These are phyloP conservation scores for Polietes domitor DNA, from an alignment of 2,888 invertebrate genomes.

Conservation along the genomic window DNA sequence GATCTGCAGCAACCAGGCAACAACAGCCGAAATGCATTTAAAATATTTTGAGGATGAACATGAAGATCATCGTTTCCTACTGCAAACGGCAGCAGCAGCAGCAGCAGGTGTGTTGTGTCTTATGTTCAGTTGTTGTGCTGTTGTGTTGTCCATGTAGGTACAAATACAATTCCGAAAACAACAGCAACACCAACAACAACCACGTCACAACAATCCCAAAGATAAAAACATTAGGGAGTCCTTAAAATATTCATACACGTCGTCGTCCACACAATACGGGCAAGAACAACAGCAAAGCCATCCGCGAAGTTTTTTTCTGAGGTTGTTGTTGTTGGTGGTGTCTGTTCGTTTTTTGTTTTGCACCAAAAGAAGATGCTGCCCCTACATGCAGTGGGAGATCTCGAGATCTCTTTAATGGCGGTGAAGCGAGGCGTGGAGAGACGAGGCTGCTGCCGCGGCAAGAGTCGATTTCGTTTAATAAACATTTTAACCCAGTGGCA, in stretches of 20 bases:
- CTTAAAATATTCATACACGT: constrained; percentile 33
- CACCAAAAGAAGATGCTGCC: not conserved
- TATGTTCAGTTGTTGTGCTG: not conserved
- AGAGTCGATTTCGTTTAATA: constrained; percentile 47
- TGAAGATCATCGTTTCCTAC: constrained; percentile 12
- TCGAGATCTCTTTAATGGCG: not conserved
- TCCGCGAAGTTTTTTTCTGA: not conserved
- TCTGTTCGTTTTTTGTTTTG: no score
- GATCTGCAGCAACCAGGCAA: not conserved
- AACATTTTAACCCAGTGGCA: constrained; percentile 67
- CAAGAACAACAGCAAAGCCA: not conserved
- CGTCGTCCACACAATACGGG: not conserved
- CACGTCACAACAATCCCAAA: constrained; percentile 8
- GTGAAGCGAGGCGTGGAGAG: not conserved
- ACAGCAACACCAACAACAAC: not conserved
- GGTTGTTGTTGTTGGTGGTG: no score
- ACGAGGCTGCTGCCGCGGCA: not conserved
- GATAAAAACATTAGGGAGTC: constrained; percentile 44
- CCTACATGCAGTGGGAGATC: not conserved
- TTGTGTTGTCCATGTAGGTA: not conserved
- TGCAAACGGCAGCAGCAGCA: constrained; percentile 10
- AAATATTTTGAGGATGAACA: not conserved
- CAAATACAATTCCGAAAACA: constrained; percentile 17
- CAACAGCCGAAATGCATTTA: not conserved
- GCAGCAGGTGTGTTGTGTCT: constrained; percentile 17